phyloP scores from a whole-genome alignment of 2,888 invertebrate genomes.

The Salticus scenicus region DNA sequence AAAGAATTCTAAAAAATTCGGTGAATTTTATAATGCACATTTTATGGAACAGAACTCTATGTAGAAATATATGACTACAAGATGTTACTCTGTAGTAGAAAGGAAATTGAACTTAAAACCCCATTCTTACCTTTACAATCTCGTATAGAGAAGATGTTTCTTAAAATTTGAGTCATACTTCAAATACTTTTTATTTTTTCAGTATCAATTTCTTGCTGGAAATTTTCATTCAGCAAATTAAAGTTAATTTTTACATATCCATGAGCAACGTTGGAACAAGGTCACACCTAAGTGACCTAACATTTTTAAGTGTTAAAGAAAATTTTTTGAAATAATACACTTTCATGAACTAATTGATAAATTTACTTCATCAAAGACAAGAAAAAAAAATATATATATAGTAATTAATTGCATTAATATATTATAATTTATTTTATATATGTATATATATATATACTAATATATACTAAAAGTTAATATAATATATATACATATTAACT shows the following conservation, averaged over 20 bases:
- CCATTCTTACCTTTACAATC: slow-evolving; percentile 13
- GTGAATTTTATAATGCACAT: slow-evolving; percentile 10
- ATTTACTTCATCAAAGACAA: neutral
- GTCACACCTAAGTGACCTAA: neutral
- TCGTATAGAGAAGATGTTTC: slow-evolving; percentile 11
- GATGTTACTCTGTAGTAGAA: neutral
- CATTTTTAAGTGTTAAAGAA: slow-evolving; percentile 10
- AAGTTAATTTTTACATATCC: neutral
- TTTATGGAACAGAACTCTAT: slow-evolving; percentile 15
- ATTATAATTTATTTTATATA: no score
- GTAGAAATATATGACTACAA: neutral
- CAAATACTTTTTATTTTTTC: slow-evolving; percentile 19
- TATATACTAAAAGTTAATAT: no score
- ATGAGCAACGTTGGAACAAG: slow-evolving; percentile 1
- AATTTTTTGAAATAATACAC: slow-evolving; percentile 1
- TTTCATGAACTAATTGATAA: slow-evolving; percentile 23
- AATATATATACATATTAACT: no score
- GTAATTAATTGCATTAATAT: no score
- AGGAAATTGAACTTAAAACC: slow-evolving; percentile 6
- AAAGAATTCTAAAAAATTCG: neutral
- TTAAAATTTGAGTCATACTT: neutral
- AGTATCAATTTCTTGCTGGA: slow-evolving; percentile 16
- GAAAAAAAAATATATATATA: neutral
- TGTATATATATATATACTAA: no score
- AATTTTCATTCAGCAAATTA: slow-evolving; percentile 7